Percentiles rank a stretch among this genome's conserved stretches.
Evolutionary conservation across 2,797 vertebrate genomes (phyloP).

Genomic region (Karalla daura): DNA sequence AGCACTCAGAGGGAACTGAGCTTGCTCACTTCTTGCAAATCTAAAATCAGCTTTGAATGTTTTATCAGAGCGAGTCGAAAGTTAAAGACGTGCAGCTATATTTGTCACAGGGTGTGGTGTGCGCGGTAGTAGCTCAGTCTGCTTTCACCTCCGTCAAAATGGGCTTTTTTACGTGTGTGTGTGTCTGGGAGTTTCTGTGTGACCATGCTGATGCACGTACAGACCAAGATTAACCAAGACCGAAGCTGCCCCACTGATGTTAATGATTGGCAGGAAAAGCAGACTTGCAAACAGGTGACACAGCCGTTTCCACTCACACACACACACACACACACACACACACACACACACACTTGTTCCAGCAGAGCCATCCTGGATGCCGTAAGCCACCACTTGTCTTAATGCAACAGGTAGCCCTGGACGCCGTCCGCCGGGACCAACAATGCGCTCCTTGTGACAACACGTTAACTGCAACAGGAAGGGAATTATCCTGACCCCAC

Average conservation of each 20-base stretch:
- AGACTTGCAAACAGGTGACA: constrained; percentile 49
- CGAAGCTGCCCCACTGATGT: constrained; percentile 44
- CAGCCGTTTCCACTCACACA: constrained; percentile 30
- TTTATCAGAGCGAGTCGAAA: constrained; percentile 14
- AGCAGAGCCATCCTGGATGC: constrained; percentile 18
- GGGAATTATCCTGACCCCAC: constrained; percentile 51
- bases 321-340: constrained; percentile 1
- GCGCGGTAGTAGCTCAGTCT: constrained; percentile 37
- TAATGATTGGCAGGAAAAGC: constrained; percentile 72
- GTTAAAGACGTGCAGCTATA: constrained; percentile 33
- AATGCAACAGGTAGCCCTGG: constrained; percentile 49
- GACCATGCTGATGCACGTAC: constrained; percentile 4
- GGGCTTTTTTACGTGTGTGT: constrained; percentile 17
- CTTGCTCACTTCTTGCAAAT: too few relatives aligned
- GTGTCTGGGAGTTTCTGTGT: constrained; percentile 34
- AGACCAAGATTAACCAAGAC: constrained; percentile 48
- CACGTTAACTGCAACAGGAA: constrained; percentile 46
- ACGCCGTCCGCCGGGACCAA: constrained; percentile 43
- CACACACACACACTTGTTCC: constrained; percentile 8
- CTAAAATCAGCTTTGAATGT: too few relatives aligned
- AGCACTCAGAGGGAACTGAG: background rate
- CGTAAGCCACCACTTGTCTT: background rate
- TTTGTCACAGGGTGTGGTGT: constrained; percentile 35
- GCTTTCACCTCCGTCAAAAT: constrained; percentile 6
- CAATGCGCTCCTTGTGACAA: constrained; percentile 45